These are phyloP conservation scores for Hylia prasina DNA, from an alignment of 2,113 vertebrate species.

Conservation along the genomic window DNA sequence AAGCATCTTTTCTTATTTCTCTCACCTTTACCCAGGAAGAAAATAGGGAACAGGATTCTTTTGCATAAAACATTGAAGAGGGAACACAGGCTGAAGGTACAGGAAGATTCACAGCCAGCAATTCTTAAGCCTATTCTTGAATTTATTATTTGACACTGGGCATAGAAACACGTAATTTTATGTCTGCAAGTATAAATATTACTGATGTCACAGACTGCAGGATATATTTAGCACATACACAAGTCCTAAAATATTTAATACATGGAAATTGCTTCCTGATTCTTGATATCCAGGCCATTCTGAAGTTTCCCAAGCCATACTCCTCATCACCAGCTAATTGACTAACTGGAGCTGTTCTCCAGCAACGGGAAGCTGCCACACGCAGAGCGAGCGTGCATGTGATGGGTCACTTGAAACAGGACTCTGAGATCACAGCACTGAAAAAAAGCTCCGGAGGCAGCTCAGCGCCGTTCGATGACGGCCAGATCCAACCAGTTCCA, in stretches of 20 bases:
- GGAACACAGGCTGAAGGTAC: neutral
- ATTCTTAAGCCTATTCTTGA: neutral
- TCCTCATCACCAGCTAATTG: neutral
- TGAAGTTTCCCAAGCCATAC: neutral
- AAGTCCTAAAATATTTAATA: neutral
- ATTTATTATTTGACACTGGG: neutral
- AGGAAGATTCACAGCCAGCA: neutral
- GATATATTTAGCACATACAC: neutral
- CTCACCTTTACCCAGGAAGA: neutral
- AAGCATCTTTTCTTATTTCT: neutral
- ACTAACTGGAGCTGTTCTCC: neutral
- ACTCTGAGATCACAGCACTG: neutral
- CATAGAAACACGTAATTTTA: neutral
- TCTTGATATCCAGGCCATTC: neutral
- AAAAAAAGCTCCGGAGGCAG: neutral
- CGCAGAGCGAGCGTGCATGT: rapidly evolving
- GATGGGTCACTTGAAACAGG: neutral
- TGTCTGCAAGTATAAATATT: neutral
- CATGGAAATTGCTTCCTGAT: neutral
- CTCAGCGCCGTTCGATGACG: rapidly evolving
- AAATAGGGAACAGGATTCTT: neutral
- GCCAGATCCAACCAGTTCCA: neutral
- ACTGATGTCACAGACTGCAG: neutral
- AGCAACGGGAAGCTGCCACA: neutral
- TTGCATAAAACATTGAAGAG: neutral